These are phyloP conservation scores for Tuta absoluta DNA, from an alignment of 2,888 invertebrate species.

Conservation along the genomic window DNA sequence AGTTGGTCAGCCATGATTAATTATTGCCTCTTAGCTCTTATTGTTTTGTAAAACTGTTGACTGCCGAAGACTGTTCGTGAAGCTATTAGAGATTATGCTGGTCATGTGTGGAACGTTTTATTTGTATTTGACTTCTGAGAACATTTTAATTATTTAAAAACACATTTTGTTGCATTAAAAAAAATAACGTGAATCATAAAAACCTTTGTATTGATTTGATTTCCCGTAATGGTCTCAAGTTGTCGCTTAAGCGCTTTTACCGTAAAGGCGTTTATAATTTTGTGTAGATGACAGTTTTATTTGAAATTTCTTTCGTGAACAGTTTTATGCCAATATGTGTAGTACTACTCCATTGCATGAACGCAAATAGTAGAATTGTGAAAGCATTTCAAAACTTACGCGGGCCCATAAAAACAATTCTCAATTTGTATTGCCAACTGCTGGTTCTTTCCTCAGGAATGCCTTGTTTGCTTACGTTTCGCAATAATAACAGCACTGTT, in stretches of 20 bases:
- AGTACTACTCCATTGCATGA: neutral
- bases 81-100: constrained; percentile 11
- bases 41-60: constrained; percentile 34
- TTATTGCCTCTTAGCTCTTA: constrained; percentile 50
- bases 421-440: constrained; percentile 1
- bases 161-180: too few relatives aligned
- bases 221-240: too few relatives aligned
- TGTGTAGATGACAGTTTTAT: too few relatives aligned
- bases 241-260: too few relatives aligned
- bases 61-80: constrained; percentile 11
- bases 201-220: too few relatives aligned
- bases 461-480: constrained; percentile 17
- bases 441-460: neutral
- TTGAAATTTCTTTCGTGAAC: too few relatives aligned
- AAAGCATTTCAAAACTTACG: constrained; percentile 9
- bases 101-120: constrained; percentile 3
- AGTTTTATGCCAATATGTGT: too few relatives aligned
- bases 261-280: too few relatives aligned
- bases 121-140: neutral
- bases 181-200: too few relatives aligned
- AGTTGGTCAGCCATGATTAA: constrained; percentile 64
- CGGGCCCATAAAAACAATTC: constrained; percentile 6
- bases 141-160: neutral
- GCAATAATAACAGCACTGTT: constrained; percentile 16
- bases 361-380: neutral